Percentiles rank a stretch among this genome's conserved stretches.
These are phyloP conservation scores for Pseudomugil tenellus DNA, from an alignment of 2,797 vertebrate species.

Conservation along the genomic window DNA sequence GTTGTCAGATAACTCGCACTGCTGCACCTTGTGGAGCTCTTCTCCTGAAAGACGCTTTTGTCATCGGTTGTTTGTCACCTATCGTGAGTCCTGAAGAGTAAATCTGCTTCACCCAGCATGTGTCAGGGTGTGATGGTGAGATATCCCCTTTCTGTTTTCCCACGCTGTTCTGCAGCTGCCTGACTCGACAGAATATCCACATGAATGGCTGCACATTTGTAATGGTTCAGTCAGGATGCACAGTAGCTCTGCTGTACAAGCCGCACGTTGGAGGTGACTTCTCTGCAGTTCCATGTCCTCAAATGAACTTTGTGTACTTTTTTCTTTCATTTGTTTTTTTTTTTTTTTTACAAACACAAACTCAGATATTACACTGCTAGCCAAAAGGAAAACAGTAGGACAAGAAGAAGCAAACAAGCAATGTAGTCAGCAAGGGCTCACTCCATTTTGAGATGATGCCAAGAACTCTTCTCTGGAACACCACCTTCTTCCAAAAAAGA, in stretches of 20 bases:
- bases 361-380: no score
- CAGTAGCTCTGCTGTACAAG: conserved; percentile 24
- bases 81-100: conserved; percentile 31
- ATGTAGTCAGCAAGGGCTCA: no score
- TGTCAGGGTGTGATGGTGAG: conserved; percentile 49
- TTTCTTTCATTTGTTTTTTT: not conserved
- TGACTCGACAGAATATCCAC: conserved; percentile 69
- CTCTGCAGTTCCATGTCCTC: conserved; percentile 3
- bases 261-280: conserved; percentile 29
- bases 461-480: no score
- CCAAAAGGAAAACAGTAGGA: no score
- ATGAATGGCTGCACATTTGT: conserved; percentile 52
- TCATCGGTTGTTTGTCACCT: conserved; percentile 56
- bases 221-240: conserved; percentile 46
- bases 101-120: conserved; percentile 51
- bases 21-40: conserved; percentile 3
- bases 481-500: no score
- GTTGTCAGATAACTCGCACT: conserved; percentile 11
- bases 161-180: conserved; percentile 55
- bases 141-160: conserved; percentile 45
- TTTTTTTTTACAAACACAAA: no score
- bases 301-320: not conserved
- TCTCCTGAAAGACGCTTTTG: conserved; percentile 31
- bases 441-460: no score
- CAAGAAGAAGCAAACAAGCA: no score